Evolutionary conservation across 64 coral and sea anemone species (phyloP), one percentile per base, ranked within the genome.

Genomic region (Orbicella faveolata): DNA sequence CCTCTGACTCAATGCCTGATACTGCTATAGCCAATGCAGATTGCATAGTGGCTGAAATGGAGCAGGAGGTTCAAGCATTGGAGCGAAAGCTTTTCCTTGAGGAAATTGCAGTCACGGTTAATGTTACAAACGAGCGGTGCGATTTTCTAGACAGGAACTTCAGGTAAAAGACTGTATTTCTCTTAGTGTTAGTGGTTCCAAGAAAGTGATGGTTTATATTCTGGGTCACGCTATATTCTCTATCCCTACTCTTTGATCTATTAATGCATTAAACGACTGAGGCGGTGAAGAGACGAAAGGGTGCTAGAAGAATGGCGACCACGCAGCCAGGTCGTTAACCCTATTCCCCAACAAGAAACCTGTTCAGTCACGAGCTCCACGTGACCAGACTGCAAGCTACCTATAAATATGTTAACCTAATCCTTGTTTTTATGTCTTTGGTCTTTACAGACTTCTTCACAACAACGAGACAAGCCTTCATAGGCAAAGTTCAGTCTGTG

Each of bases 401-500:
- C 54, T 57, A 57, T 41, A 4, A 57, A 14, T 57, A 57, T 57
- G 54, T 1, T 59, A 14, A 16, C 55, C 55, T 79, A 55, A 64
- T 63, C 0, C 8, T 19, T 83, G 39, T 64, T 16, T 30, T 30
- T 30, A 30, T 81, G 25, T 17, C 37, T 51, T 59, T 59, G 55
- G 30, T 59, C 23, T 81, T 73, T 70, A 37, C 82, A 85, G 82
- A 14, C 61, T 85, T 20, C 82, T 85, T 66, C 82, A 85, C 11
- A 35, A 73, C 6, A 85, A 73, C 13, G 64, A 85, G 39, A 23
- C 30, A n/a, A 39, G 37, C 68, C 39, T 85, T 70, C 6, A 73
- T 1, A 69, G 63, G 63, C 63, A 85, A 5, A 16, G 41, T 14
- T 73, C 65, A 52, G 25, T 13, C 4, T 37, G 65, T 23, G 18